A percentile compares a stretch with the other conserved stretches of the same genome.
phyloP scores from a whole-genome alignment of 2,888 invertebrate genomes.

The Nemapogon koenigi region DNA sequence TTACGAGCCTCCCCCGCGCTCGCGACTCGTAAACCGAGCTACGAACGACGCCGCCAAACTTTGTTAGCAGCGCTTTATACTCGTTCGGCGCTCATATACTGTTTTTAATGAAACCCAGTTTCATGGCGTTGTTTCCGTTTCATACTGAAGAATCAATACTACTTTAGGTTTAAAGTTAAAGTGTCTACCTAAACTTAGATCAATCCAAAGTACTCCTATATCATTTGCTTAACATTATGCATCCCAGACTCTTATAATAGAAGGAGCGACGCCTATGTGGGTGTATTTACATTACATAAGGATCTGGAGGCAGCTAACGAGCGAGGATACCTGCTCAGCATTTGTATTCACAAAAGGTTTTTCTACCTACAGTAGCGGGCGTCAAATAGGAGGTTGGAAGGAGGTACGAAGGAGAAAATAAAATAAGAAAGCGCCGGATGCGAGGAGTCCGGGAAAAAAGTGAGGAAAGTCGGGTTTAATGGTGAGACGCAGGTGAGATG shows the following conservation, averaged over 20 bases:
- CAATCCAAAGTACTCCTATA: too few relatives aligned
- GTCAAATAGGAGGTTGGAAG: conserved; percentile 59
- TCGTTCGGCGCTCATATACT: too few relatives aligned
- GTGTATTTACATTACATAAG: conserved; percentile 57
- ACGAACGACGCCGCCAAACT: conserved; percentile 2
- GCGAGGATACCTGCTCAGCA: conserved; percentile 57
- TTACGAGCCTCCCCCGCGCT: conserved; percentile 24
- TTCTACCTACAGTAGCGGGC: conserved; percentile 58
- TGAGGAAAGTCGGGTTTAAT: conserved; percentile 56
- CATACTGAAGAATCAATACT: too few relatives aligned
- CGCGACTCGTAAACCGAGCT: conserved; percentile 9
- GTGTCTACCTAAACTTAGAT: too few relatives aligned
- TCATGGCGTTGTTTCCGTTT: too few relatives aligned
- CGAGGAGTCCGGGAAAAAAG: conserved; percentile 60
- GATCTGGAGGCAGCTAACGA: conserved; percentile 54
- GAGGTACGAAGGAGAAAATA: conserved; percentile 63
- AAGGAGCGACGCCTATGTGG: conserved; percentile 1
- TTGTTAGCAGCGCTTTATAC: too few relatives aligned
- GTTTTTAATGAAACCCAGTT: conserved; percentile 22
- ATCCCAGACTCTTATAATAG: too few relatives aligned
- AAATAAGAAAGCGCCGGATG: conserved; percentile 63
- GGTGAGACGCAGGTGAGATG: conserved; percentile 61
- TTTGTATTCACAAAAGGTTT: conserved; percentile 63
- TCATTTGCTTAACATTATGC: too few relatives aligned
- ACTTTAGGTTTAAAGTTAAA: too few relatives aligned